A percentile compares a stretch with the other conserved stretches of the same genome.
phyloP scores from a whole-genome alignment of 2,113 vertebrate genomes.

The Microcebus tavaratra region DNA sequence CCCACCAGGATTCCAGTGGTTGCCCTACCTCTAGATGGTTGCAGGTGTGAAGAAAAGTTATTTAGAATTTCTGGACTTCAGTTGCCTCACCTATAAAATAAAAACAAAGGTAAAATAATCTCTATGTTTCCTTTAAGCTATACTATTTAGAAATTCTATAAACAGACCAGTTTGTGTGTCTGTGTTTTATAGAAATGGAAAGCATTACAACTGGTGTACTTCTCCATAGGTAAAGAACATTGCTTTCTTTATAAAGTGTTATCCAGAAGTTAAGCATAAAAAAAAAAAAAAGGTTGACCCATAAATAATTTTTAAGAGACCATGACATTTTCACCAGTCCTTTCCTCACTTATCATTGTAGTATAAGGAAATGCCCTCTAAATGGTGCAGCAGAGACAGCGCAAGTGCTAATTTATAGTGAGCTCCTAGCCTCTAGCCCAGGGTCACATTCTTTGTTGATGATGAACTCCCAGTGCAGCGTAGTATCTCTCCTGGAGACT shows the following conservation, averaged over 20 bases:
- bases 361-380: not conserved
- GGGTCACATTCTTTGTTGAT: constrained; percentile 50
- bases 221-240: not conserved
- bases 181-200: not conserved
- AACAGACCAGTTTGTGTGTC: not conserved
- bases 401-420: constrained; percentile 25
- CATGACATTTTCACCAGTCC: not conserved
- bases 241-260: not conserved
- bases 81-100: not conserved
- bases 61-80: not conserved
- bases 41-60: not conserved
- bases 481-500: not conserved
- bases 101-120: not conserved
- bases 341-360: not conserved
- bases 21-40: not conserved
- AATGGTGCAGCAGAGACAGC: not conserved
- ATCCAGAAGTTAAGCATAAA: not conserved
- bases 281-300: not conserved
- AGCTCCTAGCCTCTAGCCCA: not conserved
- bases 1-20: not conserved
- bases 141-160: not conserved
- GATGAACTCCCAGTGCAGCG: not conserved
- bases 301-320: constrained; percentile 44
- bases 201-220: no score
- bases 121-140: not conserved